phyloP scores from a whole-genome alignment of 2,113 vertebrate genomes.

The Eurystomus gularis region DNA sequence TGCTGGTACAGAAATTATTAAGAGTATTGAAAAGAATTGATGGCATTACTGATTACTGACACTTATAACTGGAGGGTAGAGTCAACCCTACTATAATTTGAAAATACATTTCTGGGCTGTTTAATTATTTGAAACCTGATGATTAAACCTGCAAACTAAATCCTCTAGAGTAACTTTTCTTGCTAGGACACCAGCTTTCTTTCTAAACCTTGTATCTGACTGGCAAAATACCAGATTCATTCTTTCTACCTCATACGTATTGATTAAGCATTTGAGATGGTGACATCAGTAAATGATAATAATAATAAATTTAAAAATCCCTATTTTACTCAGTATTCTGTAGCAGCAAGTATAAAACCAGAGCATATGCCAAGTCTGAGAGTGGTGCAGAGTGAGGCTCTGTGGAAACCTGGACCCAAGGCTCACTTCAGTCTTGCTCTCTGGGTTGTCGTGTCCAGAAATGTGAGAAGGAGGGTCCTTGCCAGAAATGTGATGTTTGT shows the following conservation, averaged over 20 bases:
- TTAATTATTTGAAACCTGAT: slow-evolving; percentile 7
- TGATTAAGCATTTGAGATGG: slow-evolving; percentile 22
- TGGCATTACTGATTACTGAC: background rate
- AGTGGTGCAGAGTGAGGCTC: background rate
- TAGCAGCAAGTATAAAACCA: background rate
- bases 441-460: background rate
- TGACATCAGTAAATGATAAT: background rate
- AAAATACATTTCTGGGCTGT: background rate
- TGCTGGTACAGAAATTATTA: background rate
- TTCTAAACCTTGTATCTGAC: slow-evolving; percentile 2
- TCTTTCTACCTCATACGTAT: background rate
- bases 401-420: background rate
- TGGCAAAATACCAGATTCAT: background rate
- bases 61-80: background rate
- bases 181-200: background rate
- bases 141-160: background rate
- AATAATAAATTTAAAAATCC: background rate
- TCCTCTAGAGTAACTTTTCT: background rate
- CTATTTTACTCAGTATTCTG: background rate
- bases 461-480: background rate
- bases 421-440: background rate
- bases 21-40: slow-evolving; percentile 8
- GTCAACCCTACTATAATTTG: background rate
- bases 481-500: background rate
- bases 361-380: background rate